These are phyloP conservation scores for Heliangelus exortis DNA, from an alignment of 2,797 vertebrate species.

Conservation along the genomic window DNA sequence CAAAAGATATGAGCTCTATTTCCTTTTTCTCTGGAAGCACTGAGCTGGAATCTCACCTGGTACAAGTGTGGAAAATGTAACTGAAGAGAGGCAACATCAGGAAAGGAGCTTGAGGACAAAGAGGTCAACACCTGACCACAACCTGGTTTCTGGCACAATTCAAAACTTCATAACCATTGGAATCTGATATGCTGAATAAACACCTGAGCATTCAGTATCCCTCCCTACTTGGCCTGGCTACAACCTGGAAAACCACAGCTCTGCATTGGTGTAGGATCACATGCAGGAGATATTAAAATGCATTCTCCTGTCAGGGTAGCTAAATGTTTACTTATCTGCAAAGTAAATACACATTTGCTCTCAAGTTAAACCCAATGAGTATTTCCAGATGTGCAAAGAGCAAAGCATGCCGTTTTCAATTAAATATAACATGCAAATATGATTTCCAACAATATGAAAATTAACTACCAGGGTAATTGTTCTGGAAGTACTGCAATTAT, in stretches of 20 bases:
- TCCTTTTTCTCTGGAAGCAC: neutral
- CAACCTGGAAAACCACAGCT: neutral
- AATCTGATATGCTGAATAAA: neutral
- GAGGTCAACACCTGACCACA: neutral
- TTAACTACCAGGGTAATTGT: constrained; percentile 37
- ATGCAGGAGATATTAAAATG: neutral
- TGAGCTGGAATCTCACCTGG: neutral
- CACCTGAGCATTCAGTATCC: neutral
- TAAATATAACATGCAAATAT: constrained; percentile 45
- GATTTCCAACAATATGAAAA: constrained; percentile 53
- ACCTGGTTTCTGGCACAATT: neutral
- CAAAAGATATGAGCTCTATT: neutral
- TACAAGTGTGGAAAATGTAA: neutral
- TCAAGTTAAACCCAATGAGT: neutral
- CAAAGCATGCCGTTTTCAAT: constrained; percentile 46
- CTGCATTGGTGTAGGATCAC: neutral
- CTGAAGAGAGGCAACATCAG: neutral
- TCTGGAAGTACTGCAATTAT: constrained; percentile 40
- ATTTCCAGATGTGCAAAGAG: neutral
- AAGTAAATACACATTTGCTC: constrained; percentile 2
- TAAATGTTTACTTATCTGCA: constrained; percentile 2
- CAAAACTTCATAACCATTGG: neutral
- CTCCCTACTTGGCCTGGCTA: neutral
- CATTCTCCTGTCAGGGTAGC: neutral
- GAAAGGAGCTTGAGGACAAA: neutral